Percentiles rank a stretch among this genome's conserved stretches.
phyloP scores from a whole-genome alignment of 2,113 vertebrate species.

The Grammomys dolichurus region DNA sequence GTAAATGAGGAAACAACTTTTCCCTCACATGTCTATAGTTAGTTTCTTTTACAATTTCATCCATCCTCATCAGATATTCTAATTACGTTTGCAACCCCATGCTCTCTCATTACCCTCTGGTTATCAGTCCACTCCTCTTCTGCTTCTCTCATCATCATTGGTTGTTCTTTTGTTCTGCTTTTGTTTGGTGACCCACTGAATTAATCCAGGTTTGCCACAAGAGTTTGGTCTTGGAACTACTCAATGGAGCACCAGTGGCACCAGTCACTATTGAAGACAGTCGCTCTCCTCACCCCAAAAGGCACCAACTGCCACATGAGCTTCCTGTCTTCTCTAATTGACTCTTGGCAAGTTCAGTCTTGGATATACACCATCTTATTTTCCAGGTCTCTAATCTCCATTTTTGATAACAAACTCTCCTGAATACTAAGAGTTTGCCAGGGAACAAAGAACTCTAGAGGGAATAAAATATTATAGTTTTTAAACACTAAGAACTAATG shows the following conservation, averaged over 20 bases:
- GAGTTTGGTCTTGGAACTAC: background rate
- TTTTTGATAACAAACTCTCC: background rate
- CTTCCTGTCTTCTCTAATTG: background rate
- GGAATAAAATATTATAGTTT: background rate
- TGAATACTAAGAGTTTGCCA: background rate
- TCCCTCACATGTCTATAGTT: background rate
- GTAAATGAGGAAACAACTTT: background rate
- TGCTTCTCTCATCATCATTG: background rate
- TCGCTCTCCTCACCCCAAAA: too few relatives aligned
- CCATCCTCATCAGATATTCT: too few relatives aligned
- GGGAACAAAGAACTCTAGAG: background rate
- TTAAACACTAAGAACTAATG: background rate
- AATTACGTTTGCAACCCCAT: rapidly evolving
- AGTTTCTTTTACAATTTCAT: background rate
- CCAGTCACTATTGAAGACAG: too few relatives aligned
- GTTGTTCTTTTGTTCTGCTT: background rate
- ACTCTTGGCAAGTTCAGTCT: too few relatives aligned
- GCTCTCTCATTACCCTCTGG: too few relatives aligned
- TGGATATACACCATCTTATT: background rate
- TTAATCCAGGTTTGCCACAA: background rate
- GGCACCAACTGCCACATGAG: background rate
- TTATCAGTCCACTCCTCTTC: too few relatives aligned
- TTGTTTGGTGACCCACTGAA: background rate
- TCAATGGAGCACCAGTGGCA: background rate
- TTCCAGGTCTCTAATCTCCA: background rate